Percentiles rank a stretch among this genome's conserved stretches.
Evolutionary conservation across 2,797 vertebrate species (phyloP).

Genomic region (Antennarius maculatus): DNA sequence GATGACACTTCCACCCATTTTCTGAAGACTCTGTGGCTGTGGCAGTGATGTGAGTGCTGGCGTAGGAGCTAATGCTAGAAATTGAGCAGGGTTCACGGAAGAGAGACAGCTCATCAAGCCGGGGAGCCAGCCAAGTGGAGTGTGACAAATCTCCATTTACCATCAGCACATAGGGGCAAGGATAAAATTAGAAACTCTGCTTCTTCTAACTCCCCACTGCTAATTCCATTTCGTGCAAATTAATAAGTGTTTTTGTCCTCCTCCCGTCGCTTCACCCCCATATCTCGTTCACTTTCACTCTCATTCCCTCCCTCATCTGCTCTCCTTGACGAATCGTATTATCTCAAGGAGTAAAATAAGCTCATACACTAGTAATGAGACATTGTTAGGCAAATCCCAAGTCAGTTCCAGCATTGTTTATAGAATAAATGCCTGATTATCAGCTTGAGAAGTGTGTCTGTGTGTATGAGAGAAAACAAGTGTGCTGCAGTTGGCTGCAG

Average conservation of each 20-base stretch:
- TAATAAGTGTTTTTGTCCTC: slow-evolving; percentile 83
- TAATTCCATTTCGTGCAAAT: slow-evolving; percentile 88
- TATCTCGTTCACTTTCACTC: slow-evolving; percentile 49
- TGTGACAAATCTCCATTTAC: slow-evolving; percentile 89
- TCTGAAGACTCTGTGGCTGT: slow-evolving; percentile 48
- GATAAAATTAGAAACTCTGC: slow-evolving; percentile 84
- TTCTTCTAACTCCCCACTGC: slow-evolving; percentile 79
- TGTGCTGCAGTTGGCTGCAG: slow-evolving; percentile 62
- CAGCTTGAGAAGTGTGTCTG: slow-evolving; percentile 69
- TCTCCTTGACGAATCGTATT: slow-evolving; percentile 83
- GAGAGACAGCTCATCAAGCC: slow-evolving; percentile 81
- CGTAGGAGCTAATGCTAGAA: slow-evolving; percentile 65
- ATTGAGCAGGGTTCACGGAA: slow-evolving; percentile 63
- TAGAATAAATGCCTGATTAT: slow-evolving; percentile 84
- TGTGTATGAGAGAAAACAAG: slow-evolving; percentile 34
- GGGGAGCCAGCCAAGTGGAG: slow-evolving; percentile 84
- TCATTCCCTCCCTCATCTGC: slow-evolving; percentile 67
- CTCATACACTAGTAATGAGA: slow-evolving; percentile 82
- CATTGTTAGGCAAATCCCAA: slow-evolving; percentile 85
- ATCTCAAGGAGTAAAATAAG: slow-evolving; percentile 72
- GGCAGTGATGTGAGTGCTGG: slow-evolving; percentile 64
- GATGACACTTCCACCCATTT: slow-evolving; percentile 70
- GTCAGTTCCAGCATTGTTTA: slow-evolving; percentile 81
- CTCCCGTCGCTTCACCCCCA: slow-evolving; percentile 59
- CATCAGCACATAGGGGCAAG: slow-evolving; percentile 77